Percentiles rank a stretch among this genome's conserved stretches.
phyloP scores from a whole-genome alignment of 2,797 vertebrate genomes.

The Mus spretus region DNA sequence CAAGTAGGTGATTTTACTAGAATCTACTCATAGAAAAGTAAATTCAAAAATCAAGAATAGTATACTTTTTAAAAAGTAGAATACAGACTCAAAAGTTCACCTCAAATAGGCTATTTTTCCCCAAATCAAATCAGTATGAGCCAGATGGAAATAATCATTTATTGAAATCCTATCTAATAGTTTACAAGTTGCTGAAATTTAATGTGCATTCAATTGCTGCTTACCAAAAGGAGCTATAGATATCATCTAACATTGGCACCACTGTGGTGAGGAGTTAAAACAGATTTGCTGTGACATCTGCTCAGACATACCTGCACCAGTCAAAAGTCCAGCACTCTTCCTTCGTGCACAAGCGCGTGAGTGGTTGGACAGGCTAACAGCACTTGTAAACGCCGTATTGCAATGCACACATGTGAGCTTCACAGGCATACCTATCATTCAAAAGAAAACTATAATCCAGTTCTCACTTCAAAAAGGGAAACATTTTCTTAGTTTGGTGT shows the following conservation, averaged over 20 bases:
- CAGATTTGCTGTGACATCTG: conserved; percentile 90
- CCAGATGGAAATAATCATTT: conserved; percentile 84
- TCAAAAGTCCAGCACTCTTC: conserved; percentile 94
- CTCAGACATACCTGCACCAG: conserved; percentile 93
- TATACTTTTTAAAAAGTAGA: conserved; percentile 65
- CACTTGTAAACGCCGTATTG: conserved; percentile 94
- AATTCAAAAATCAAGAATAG: conserved; percentile 71
- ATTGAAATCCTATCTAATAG: conserved; percentile 83
- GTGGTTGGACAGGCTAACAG: conserved; percentile 94
- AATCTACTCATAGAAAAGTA: conserved; percentile 69
- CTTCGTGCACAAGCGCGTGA: conserved; percentile 93
- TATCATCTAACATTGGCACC: conserved; percentile 87
- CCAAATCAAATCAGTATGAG: conserved; percentile 85
- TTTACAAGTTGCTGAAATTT: conserved; percentile 89
- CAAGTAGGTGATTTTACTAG: conserved; percentile 47
- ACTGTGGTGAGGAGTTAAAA: conserved; percentile 86
- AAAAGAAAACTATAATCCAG: conserved; percentile 92
- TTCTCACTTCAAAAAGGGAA: conserved; percentile 90
- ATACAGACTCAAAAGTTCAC: conserved; percentile 79
- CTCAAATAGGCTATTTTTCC: conserved; percentile 72
- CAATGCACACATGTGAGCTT: conserved; percentile 93
- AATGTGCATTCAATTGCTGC: conserved; percentile 74
- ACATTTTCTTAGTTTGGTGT: conserved; percentile 87
- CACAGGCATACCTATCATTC: conserved; percentile 92
- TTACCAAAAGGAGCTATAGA: conserved; percentile 86